Percentiles rank a stretch among this genome's conserved stretches.
phyloP scores from a whole-genome alignment of 2,113 vertebrate species.

The Psettodes erumei region DNA sequence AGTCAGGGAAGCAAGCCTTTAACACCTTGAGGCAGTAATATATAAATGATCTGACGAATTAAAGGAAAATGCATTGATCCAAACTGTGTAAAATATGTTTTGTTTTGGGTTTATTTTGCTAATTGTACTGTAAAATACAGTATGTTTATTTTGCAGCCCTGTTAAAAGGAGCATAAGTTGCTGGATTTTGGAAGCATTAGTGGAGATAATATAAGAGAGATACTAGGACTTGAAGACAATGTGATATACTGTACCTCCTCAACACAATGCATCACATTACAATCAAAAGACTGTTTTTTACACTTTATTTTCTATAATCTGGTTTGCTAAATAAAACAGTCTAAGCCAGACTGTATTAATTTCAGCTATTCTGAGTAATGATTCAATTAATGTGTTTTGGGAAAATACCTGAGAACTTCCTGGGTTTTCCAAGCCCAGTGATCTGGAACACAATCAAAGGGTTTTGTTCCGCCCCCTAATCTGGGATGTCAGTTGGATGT shows the following conservation, averaged over 20 bases:
- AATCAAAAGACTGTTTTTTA: neutral
- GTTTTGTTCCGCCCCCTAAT: slow-evolving; percentile 42
- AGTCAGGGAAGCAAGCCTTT: neutral
- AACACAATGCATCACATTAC: neutral
- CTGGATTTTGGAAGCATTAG: neutral
- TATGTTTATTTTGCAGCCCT: slow-evolving; percentile 18
- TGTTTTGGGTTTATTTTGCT: too few relatives aligned
- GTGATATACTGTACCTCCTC: neutral
- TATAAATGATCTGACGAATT: neutral
- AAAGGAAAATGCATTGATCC: neutral
- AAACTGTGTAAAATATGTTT: neutral
- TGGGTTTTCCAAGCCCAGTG: slow-evolving; percentile 13
- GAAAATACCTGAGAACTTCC: slow-evolving; percentile 3
- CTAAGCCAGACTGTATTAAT: neutral
- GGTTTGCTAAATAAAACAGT: neutral
- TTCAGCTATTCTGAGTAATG: neutral
- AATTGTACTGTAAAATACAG: neutral
- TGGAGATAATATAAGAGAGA: neutral
- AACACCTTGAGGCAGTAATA: neutral
- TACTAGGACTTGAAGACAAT: neutral
- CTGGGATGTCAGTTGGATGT: slow-evolving; percentile 22
- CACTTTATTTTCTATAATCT: neutral
- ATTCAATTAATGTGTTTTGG: slow-evolving; percentile 13
- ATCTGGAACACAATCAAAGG: slow-evolving; percentile 35
- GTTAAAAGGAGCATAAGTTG: neutral